Evolutionary conservation across 2,113 vertebrate genomes (phyloP), one percentile per base, ranked within the genome.

Genomic region (Vidua macroura): DNA sequence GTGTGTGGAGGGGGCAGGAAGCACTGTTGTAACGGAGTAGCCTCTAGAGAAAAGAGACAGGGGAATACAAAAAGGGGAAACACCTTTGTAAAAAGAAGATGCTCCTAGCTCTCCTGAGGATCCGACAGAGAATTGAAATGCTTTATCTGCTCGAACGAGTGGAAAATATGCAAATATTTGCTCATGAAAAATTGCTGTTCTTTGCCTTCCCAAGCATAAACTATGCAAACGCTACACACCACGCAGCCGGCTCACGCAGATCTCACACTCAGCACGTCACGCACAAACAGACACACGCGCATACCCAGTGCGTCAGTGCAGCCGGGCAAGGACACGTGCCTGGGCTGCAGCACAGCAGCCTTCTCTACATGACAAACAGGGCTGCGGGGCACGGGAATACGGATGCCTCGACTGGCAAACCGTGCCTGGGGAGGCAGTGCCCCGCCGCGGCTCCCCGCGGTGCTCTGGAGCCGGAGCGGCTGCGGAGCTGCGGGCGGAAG

Each of bases 151-250:
- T 97, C 17, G 39, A 92, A 93, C 9, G n/a, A 93, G 83, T 97
- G 92, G 96, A 95, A 97, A 97, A 96, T 66, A 94, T 92, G 97
- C 96, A 98, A 98, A 97, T 97, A 98, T 98, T 98, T 97, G 96
- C 92, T 86, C 94, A 56, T 16, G 90, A 93, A 90, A 90, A 88
- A 92, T 76, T 39, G 69, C n/a, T 86, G 95, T 78, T 91, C 78
- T 97, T 58, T 78, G 90, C 85, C 15, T 79, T 96, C 86, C 94
- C 94, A 92, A 89, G 94, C 94, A 90, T 91, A 95, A 92, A 80
- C 91, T 91, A 31, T 59, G 94, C 93, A 95, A 96, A 76, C 79
- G 59, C 83, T 79, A 60, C 11, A 15, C 72, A 64, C 35, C 53
- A 8, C 4, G 7, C 91, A 63, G 88, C 68, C 48, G 2, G 74